Evolutionary conservation across 2,113 vertebrate species (phyloP).

Genomic region (Sprattus sprattus): DNA sequence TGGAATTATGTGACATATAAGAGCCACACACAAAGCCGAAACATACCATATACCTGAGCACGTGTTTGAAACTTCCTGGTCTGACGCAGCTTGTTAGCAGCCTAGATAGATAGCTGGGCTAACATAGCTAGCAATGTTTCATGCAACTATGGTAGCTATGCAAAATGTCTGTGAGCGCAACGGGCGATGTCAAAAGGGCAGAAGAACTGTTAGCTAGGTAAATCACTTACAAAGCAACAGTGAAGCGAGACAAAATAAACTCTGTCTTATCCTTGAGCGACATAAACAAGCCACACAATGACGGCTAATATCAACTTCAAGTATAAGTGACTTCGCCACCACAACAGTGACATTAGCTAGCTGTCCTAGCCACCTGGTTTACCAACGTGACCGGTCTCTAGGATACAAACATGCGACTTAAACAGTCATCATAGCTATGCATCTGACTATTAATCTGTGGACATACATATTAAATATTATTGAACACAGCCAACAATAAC

Average conservation of each 20-base stretch:
- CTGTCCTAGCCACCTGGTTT: background rate
- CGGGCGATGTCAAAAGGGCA: background rate
- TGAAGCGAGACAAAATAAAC: background rate
- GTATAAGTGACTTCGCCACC: constrained; percentile 1
- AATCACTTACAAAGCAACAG: background rate
- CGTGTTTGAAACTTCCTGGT: constrained; percentile 51
- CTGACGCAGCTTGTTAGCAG: constrained; percentile 37
- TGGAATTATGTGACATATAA: background rate
- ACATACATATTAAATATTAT: background rate
- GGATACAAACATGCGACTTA: background rate
- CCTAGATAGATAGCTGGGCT: constrained; percentile 18
- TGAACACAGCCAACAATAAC: background rate
- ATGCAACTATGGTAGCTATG: background rate
- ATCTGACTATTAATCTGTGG: background rate
- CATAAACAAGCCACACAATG: background rate
- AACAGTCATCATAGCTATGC: background rate
- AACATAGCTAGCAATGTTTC: background rate
- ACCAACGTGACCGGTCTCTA: background rate
- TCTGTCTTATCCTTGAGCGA: background rate
- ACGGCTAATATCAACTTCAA: background rate
- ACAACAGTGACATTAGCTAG: constrained; percentile 7
- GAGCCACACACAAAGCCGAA: background rate
- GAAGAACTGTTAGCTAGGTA: background rate
- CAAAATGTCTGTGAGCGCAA: background rate
- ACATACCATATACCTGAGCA: constrained; percentile 36